phyloP scores from a whole-genome alignment of 2,888 invertebrate genomes.

The Chymomyza caudatula region DNA sequence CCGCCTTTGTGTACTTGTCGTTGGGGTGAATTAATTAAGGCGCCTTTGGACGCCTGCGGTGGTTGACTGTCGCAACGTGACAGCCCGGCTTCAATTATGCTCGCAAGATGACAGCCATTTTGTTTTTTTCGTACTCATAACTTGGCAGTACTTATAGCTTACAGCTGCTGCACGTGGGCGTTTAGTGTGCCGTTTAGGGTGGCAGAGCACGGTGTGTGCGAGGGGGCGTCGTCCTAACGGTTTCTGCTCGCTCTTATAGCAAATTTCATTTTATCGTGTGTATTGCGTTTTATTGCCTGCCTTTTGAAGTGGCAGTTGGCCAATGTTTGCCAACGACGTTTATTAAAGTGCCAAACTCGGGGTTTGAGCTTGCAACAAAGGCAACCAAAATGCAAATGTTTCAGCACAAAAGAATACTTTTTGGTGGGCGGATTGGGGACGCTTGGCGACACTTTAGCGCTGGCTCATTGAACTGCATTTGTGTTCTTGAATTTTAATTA shows the following conservation, averaged over 20 bases:
- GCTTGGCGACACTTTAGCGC: not conserved
- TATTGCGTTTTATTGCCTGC: not conserved
- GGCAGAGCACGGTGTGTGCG: not conserved
- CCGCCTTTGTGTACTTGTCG: slow-evolving; percentile 39
- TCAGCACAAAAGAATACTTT: not conserved
- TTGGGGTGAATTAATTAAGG: slow-evolving; percentile 18
- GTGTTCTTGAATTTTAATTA: not conserved
- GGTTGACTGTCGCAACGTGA: not conserved
- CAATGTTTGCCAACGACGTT: slow-evolving; percentile 1
- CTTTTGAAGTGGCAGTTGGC: not conserved
- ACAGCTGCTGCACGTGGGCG: not conserved
- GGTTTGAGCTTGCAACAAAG: no score
- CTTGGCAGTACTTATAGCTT: no score
- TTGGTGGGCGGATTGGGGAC: not conserved
- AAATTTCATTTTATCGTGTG: slow-evolving; percentile 2
- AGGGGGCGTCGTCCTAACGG: not conserved
- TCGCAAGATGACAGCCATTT: slow-evolving; percentile 4
- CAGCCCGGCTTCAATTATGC: not conserved
- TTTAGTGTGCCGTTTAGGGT: not conserved
- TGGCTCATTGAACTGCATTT: not conserved
- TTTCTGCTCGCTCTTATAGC: not conserved
- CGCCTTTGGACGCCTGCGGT: slow-evolving; percentile 1
- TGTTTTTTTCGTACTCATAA: no score
- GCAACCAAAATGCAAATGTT: not conserved
- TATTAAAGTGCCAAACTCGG: not conserved